A percentile compares a stretch with the other conserved stretches of the same genome.
Evolutionary conservation across 92 coral and sea anemone species (phyloP).

Genomic region (Zoanthus sociatus): DNA sequence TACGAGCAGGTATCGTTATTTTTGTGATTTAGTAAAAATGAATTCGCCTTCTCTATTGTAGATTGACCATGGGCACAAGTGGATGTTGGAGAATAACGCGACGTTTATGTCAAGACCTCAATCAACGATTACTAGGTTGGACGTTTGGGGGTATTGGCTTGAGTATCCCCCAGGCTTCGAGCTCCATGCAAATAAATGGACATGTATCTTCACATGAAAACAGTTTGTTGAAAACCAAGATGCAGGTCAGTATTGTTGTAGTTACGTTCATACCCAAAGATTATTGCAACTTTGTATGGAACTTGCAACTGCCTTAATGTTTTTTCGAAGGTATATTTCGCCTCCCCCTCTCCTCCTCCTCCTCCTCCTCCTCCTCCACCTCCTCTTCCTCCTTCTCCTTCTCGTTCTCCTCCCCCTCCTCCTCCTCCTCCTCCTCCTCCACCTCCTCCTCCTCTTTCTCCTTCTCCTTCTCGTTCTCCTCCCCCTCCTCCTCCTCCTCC

Average conservation of each 20-base stretch:
- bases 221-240: slow-evolving; percentile 17
- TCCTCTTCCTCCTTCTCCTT: too few relatives aligned
- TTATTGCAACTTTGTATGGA: background rate
- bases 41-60: slow-evolving; percentile 1
- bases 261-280: background rate
- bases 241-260: slow-evolving; percentile 17
- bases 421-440: too few relatives aligned
- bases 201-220: background rate
- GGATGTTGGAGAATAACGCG: slow-evolving; percentile 71
- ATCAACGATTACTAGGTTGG: slow-evolving; percentile 86
- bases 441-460: too few relatives aligned
- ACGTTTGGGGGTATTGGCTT: slow-evolving; percentile 55
- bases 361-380: too few relatives aligned
- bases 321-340: too few relatives aligned
- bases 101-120: slow-evolving; percentile 83
- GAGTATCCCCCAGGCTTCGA: slow-evolving; percentile 49
- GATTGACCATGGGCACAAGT: slow-evolving; percentile 48
- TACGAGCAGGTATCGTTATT: too few relatives aligned
- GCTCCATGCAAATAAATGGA: slow-evolving; percentile 13
- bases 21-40: background rate
- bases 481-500: too few relatives aligned
- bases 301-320: background rate
- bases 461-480: too few relatives aligned
- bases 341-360: too few relatives aligned
- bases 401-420: too few relatives aligned